A percentile compares a stretch with the other conserved stretches of the same genome.
phyloP scores from a whole-genome alignment of 2,113 vertebrate genomes.

The Falcunculus frontatus region DNA sequence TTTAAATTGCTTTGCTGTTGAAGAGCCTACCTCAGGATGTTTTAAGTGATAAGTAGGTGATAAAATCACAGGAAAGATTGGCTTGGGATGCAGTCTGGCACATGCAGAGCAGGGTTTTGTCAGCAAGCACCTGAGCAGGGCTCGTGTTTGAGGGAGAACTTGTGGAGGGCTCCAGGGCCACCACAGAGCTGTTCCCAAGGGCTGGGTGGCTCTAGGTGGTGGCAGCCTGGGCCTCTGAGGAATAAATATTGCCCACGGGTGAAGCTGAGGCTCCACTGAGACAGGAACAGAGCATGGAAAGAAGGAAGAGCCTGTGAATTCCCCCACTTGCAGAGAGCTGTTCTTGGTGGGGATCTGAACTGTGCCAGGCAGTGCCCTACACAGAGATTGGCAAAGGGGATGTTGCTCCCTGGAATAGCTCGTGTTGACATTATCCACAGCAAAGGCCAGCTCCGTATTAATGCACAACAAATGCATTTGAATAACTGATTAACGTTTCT shows the following conservation, averaged over 20 bases:
- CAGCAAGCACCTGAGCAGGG: not conserved
- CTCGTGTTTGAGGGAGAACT: not conserved
- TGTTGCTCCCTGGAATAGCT: not conserved
- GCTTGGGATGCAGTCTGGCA: not conserved
- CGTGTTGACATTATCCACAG: constrained; percentile 28
- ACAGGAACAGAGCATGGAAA: not conserved
- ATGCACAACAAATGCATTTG: constrained; percentile 54
- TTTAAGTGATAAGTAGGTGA: not conserved
- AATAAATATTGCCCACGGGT: too few species aligned
- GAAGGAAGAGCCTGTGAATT: not conserved
- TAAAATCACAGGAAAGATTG: not conserved
- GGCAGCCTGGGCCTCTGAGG: not conserved
- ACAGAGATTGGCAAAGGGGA: not conserved
- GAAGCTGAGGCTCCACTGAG: not conserved
- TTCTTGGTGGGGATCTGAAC: not conserved
- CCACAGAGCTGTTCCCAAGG: not conserved
- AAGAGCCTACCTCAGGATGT: not conserved
- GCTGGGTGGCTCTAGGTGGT: not conserved
- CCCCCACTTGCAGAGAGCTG: not conserved
- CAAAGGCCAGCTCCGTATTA: constrained; percentile 44
- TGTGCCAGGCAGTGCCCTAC: not conserved
- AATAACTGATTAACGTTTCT: constrained; percentile 64
- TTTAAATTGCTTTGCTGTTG: not conserved
- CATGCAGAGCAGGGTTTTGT: not conserved
- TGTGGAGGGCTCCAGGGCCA: not conserved